A percentile compares a stretch with the other conserved stretches of the same genome.
phyloP scores from a whole-genome alignment of 1,140 invertebrate genomes.

The Gonioctena quinquepunctata region DNA sequence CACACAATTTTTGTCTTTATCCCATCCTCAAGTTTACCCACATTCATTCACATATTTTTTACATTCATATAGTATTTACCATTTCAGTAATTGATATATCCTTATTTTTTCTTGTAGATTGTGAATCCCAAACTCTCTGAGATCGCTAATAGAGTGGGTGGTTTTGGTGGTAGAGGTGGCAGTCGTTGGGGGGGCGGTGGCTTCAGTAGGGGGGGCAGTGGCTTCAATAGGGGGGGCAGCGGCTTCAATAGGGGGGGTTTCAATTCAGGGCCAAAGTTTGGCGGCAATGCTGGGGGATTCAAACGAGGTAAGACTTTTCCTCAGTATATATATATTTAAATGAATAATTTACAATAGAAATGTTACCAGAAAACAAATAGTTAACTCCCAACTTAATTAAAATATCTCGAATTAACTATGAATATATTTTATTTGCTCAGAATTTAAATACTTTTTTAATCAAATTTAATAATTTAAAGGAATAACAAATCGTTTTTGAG shows the following conservation, averaged over 20 bases:
- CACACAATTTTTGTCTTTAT: conserved; percentile 58
- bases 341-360: too few relatives aligned
- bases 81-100: neutral
- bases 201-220: neutral
- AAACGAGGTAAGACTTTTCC: conserved; percentile 7
- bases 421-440: too few relatives aligned
- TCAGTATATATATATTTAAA: too few relatives aligned
- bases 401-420: too few relatives aligned
- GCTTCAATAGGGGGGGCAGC: conserved; percentile 1
- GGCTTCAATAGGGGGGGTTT: conserved; percentile 6
- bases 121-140: conserved; percentile 27
- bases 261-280: neutral
- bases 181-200: neutral
- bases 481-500: too few relatives aligned
- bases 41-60: neutral
- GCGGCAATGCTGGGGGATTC: neutral
- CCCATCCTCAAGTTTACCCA: conserved; percentile 24
- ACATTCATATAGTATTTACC: too few relatives aligned
- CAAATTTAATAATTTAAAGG: too few relatives aligned
- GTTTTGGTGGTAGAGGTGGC: conserved; percentile 11
- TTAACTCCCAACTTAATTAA: too few relatives aligned
- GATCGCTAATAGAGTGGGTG: conserved; percentile 16
- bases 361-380: too few relatives aligned
- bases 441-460: too few relatives aligned
- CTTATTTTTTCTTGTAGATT: conserved; percentile 16